These are phyloP conservation scores for Tapirus terrestris DNA, from an alignment of 2,113 vertebrate genomes.

Conservation along the genomic window DNA sequence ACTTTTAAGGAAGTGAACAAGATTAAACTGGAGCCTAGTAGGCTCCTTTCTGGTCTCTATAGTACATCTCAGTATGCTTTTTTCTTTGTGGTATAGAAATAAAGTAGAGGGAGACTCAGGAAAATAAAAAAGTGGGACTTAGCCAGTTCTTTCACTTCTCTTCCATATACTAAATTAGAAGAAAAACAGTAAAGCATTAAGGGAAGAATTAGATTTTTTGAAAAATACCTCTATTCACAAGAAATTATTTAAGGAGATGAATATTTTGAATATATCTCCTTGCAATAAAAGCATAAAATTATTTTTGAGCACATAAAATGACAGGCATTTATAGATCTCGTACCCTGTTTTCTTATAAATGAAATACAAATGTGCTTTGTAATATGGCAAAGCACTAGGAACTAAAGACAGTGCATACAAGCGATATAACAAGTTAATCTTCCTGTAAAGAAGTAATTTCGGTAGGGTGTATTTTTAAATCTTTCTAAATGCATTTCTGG, in stretches of 20 bases:
- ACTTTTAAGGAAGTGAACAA: not conserved
- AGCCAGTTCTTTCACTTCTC: not conserved
- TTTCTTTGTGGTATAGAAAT: not conserved
- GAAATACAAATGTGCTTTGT: conserved; percentile 42
- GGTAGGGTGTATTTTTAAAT: conserved; percentile 5
- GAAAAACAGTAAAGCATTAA: not conserved
- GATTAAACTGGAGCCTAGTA: not conserved
- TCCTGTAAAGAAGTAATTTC: conserved; percentile 36
- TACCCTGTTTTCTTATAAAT: conserved; percentile 36
- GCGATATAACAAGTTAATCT: not conserved
- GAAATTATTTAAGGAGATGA: conserved; percentile 16
- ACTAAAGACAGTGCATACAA: not conserved
- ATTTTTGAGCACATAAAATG: not conserved
- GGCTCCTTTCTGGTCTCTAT: not conserved
- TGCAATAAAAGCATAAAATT: conserved; percentile 36
- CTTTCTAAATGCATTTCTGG: conserved; percentile 32
- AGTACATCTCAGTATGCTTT: not conserved
- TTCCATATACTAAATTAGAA: not conserved
- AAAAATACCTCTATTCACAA: conserved; percentile 2
- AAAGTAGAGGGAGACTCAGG: not conserved
- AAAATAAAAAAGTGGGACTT: conserved; percentile 21
- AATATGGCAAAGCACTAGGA: not conserved
- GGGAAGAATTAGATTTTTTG: not conserved
- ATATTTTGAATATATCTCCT: not conserved
- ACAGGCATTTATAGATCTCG: not conserved